phyloP scores from a whole-genome alignment of 2,797 vertebrate genomes.

The Poecile montanus region DNA sequence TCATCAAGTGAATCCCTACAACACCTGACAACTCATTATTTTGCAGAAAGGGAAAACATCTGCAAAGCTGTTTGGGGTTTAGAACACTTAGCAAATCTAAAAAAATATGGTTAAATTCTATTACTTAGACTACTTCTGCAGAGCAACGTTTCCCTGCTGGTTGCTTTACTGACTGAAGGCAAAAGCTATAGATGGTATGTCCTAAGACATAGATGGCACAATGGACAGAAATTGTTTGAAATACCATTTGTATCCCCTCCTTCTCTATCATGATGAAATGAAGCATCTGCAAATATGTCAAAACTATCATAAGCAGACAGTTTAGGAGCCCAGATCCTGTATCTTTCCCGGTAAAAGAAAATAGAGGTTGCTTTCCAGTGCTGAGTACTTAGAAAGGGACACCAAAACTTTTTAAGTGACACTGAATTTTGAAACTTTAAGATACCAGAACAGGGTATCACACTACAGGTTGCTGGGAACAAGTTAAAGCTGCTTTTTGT shows the following conservation, averaged over 20 bases:
- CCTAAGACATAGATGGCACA: neutral
- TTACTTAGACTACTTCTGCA: neutral
- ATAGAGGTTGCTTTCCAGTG: neutral
- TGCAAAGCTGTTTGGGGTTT: neutral
- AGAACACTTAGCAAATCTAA: neutral
- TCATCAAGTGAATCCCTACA: constrained; percentile 1
- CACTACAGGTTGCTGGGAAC: neutral
- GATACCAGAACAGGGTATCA: constrained; percentile 6
- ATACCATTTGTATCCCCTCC: neutral
- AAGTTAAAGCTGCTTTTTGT: neutral
- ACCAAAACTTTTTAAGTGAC: constrained; percentile 52
- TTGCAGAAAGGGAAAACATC: constrained; percentile 1
- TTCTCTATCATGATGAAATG: neutral
- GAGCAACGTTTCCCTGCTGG: neutral
- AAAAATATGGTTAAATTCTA: neutral
- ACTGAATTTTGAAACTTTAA: constrained; percentile 40
- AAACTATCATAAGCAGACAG: neutral
- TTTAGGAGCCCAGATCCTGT: neutral
- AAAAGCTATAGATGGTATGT: neutral
- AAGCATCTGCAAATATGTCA: neutral
- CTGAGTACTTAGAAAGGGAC: neutral
- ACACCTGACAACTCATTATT: constrained; percentile 37
- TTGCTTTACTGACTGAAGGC: neutral
- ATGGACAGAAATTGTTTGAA: neutral
- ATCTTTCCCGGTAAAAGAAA: neutral